Evolutionary conservation across 92 coral and sea anemone species (phyloP).

Genomic region (Bergia sp.): DNA sequence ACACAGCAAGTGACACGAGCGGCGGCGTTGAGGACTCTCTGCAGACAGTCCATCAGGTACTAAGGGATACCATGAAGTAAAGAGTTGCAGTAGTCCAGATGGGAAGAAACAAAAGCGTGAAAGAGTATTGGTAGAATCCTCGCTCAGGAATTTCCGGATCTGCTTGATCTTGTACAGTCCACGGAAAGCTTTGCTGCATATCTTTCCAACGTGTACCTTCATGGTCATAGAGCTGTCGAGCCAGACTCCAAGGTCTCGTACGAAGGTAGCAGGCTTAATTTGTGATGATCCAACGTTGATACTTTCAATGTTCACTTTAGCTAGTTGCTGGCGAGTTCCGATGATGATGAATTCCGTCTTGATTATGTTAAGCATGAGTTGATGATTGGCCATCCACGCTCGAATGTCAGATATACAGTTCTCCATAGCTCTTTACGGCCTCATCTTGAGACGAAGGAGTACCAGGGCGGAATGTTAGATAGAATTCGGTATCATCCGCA

Average conservation of each 20-base stretch:
- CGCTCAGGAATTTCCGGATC: slow-evolving; percentile 52
- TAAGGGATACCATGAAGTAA: slow-evolving; percentile 49
- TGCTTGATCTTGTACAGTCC: slow-evolving; percentile 54
- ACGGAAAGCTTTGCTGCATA: slow-evolving; percentile 66
- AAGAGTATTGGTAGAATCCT: slow-evolving; percentile 48
- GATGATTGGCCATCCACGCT: slow-evolving; percentile 36
- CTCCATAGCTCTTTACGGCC: slow-evolving; percentile 27
- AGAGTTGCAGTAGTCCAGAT: slow-evolving; percentile 59
- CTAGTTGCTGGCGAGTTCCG: not conserved
- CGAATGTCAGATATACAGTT: slow-evolving; percentile 36
- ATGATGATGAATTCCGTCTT: not conserved
- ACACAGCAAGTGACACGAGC: slow-evolving; percentile 45
- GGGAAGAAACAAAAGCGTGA: slow-evolving; percentile 62
- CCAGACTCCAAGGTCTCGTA: too few relatives aligned
- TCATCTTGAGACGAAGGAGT: slow-evolving; percentile 20
- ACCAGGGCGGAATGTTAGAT: slow-evolving; percentile 27
- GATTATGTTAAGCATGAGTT: slow-evolving; percentile 15
- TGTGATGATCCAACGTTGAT: not conserved
- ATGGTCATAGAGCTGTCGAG: slow-evolving; percentile 13
- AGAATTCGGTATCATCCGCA: slow-evolving; percentile 40
- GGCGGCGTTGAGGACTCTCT: slow-evolving; percentile 52
- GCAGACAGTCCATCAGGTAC: slow-evolving; percentile 40
- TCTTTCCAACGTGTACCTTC: slow-evolving; percentile 57
- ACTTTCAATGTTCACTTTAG: not conserved
- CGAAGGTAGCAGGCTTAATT: too few relatives aligned